phyloP scores from a whole-genome alignment of 2,888 invertebrate genomes.

The Sceliomorpha sp. region DNA sequence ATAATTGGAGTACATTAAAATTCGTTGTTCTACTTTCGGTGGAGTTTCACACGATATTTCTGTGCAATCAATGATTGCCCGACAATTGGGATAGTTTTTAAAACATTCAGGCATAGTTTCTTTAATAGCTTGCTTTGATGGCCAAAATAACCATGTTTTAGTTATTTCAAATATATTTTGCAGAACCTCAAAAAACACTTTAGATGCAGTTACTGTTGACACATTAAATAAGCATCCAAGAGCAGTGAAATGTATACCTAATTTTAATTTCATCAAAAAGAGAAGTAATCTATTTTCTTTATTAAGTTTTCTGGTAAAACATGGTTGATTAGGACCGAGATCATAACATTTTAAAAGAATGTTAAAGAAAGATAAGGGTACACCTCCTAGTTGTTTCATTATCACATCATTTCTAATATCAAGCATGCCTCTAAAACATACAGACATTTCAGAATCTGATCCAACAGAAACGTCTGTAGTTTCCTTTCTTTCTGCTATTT shows the following conservation, averaged over 20 bases:
- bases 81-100: too few species aligned
- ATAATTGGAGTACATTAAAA: slow-evolving; percentile 55
- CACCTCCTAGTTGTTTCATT: too few species aligned
- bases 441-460: too few species aligned
- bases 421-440: too few species aligned
- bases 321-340: too few species aligned
- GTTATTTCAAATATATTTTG: slow-evolving; percentile 38
- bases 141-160: slow-evolving; percentile 56
- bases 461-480: too few species aligned
- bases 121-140: slow-evolving; percentile 46
- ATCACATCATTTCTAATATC: too few species aligned
- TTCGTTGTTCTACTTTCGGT: slow-evolving; percentile 46
- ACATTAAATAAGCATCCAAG: slow-evolving; percentile 33
- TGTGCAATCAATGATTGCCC: slow-evolving; percentile 52
- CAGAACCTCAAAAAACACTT: slow-evolving; percentile 40
- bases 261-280: slow-evolving; percentile 36
- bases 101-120: slow-evolving; percentile 43
- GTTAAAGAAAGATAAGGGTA: too few species aligned
- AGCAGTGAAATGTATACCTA: slow-evolving; percentile 30
- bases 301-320: too few species aligned
- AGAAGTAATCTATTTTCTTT: slow-evolving; percentile 29
- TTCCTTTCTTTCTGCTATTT: too few species aligned
- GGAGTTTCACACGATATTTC: slow-evolving; percentile 51
- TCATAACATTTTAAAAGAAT: slow-evolving; percentile 13
- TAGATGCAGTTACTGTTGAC: slow-evolving; percentile 22